Conservation (phyloP, 2,113 vertebrate species). For the Cettia cetti region DNA sequence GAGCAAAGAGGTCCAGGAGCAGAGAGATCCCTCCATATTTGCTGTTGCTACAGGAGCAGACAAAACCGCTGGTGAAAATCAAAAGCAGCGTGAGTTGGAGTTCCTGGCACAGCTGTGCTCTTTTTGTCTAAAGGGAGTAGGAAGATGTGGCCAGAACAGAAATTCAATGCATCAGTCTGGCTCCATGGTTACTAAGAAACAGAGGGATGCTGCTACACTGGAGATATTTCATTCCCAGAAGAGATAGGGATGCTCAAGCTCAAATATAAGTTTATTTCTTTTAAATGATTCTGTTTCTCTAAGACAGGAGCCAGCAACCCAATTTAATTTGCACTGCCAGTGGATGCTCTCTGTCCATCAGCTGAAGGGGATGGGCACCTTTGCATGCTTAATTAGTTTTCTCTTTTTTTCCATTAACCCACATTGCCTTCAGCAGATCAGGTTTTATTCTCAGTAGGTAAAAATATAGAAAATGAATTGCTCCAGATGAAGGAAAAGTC, state of each 20-base stretch:
- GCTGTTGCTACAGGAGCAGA: background rate
- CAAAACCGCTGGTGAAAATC: background rate
- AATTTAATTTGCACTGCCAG: background rate
- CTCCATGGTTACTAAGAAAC: slow-evolving; percentile 8
- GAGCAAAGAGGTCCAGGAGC: background rate
- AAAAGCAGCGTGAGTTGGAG: background rate
- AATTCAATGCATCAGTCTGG: background rate
- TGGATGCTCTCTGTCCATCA: background rate
- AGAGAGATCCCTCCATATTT: background rate
- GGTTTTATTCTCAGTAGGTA: background rate
- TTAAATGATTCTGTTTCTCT: background rate
- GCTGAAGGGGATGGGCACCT: background rate
- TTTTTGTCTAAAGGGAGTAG: background rate
- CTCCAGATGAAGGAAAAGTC: background rate
- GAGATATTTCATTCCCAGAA: background rate
- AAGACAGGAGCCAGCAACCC: background rate
- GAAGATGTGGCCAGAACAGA: background rate
- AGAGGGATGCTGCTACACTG: background rate
- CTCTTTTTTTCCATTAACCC: background rate
- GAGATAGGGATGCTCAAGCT: background rate
- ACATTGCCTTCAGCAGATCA: background rate
- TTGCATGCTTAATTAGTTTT: background rate
- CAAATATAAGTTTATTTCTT: background rate
- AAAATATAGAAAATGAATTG: background rate
- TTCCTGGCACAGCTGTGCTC: background rate